Percentiles rank a stretch among this genome's conserved stretches.
Evolutionary conservation across 2,888 invertebrate species (phyloP).

Genomic region (Archaeoteleia sp.): DNA sequence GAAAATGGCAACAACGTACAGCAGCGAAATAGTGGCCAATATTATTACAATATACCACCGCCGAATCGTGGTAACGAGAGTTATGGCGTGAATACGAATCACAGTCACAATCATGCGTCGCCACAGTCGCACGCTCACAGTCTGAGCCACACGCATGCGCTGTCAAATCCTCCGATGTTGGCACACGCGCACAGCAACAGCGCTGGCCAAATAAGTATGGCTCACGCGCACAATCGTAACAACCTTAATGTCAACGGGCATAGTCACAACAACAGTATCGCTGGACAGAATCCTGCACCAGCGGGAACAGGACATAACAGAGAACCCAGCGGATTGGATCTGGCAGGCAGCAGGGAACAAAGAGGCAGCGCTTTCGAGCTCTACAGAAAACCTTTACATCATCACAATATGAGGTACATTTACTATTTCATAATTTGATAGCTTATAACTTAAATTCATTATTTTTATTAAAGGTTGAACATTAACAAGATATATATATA

Average conservation of each 20-base stretch:
- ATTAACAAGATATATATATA: no score
- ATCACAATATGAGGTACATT: constrained; percentile 86
- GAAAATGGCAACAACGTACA: constrained; percentile 76
- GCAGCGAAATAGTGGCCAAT: constrained; percentile 76
- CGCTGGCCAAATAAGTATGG: constrained; percentile 69
- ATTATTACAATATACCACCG: constrained; percentile 76
- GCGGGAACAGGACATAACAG: constrained; percentile 69
- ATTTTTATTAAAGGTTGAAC: no score
- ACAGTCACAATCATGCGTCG: constrained; percentile 64
- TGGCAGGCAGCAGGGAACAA: constrained; percentile 92
- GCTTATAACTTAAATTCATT: no score
- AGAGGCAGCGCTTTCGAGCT: constrained; percentile 96
- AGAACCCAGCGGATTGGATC: constrained; percentile 77
- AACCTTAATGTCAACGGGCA: constrained; percentile 69
- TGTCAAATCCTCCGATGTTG: constrained; percentile 70
- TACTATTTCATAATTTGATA: no score
- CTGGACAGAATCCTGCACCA: constrained; percentile 58
- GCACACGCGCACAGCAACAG: constrained; percentile 72
- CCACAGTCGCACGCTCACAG: constrained; percentile 68
- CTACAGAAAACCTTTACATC: constrained; percentile 91
- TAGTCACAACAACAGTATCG: constrained; percentile 60
- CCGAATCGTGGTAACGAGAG: constrained; percentile 65
- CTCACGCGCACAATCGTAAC: constrained; percentile 65
- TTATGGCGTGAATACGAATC: constrained; percentile 66
- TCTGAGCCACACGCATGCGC: constrained; percentile 69